phyloP scores from a whole-genome alignment of 1,140 invertebrate species.

The Globodera ellingtonae region DNA sequence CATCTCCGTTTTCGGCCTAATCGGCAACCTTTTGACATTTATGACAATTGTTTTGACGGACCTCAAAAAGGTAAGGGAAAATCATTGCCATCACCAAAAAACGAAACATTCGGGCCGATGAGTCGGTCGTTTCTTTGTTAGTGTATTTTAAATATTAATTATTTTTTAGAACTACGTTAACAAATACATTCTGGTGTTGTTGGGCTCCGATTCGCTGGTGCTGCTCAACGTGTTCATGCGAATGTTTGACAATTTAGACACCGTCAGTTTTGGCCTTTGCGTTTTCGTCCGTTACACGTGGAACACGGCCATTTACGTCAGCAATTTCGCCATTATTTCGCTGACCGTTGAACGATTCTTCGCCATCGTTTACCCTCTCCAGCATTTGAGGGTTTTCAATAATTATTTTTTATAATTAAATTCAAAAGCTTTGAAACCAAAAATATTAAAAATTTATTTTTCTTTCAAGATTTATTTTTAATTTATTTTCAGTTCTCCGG shows the following conservation, averaged over 20 bases:
- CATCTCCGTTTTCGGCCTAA: conserved; percentile 6
- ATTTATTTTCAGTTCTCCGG: neutral
- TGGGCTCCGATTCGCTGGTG: neutral
- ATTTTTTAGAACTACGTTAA: conserved; percentile 1
- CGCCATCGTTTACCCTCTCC: conserved; percentile 7
- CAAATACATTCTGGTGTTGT: neutral
- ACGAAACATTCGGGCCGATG: neutral
- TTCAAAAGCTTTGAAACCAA: neutral
- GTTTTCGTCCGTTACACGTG: neutral
- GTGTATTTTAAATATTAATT: neutral
- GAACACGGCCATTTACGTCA: conserved; percentile 6
- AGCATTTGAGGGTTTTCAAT: conserved; percentile 3
- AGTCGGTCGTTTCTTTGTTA: neutral
- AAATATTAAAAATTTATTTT: no score
- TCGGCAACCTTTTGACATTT: conserved; percentile 4
- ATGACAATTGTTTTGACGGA: neutral
- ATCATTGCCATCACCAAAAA: neutral
- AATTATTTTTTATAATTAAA: no score
- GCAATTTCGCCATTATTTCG: conserved; percentile 12
- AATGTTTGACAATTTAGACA: conserved; percentile 6
- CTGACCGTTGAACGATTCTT: neutral
- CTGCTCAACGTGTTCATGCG: conserved; percentile 2
- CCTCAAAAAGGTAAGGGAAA: neutral
- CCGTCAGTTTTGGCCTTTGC: conserved; percentile 3
- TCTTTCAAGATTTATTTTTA: neutral